These are phyloP conservation scores for Botia kubotai DNA, from an alignment of 2,797 vertebrate species.

Conservation along the genomic window DNA sequence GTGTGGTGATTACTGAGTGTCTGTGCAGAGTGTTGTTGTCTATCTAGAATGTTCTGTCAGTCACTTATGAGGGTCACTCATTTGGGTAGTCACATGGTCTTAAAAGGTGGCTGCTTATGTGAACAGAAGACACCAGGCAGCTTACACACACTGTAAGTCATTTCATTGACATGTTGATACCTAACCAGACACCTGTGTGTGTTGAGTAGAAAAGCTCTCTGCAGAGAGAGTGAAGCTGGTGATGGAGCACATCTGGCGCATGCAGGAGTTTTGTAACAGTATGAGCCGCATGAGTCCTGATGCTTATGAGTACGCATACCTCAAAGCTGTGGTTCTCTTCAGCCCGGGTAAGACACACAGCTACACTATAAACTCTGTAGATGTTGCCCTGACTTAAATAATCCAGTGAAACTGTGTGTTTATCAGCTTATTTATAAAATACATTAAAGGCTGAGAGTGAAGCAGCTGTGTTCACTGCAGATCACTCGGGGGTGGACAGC, in stretches of 20 bases:
- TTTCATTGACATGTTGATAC: neutral
- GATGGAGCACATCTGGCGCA: conserved; percentile 98
- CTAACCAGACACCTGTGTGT: neutral
- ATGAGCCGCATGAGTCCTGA: conserved; percentile 93
- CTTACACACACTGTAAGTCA: neutral
- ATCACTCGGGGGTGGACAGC: conserved; percentile 95
- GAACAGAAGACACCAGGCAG: no score
- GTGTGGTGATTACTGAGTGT: no score
- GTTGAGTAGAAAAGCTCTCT: conserved; percentile 87
- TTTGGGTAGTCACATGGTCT: no score
- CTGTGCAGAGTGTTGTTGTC: no score
- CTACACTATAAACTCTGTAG: no score
- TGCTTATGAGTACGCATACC: conserved; percentile 95
- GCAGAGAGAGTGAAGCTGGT: conserved; percentile 91
- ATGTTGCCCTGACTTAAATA: no score
- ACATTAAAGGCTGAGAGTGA: no score
- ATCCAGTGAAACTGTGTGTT: no score
- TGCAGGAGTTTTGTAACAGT: conserved; percentile 99
- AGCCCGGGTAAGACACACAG: conserved; percentile 86
- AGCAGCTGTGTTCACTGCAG: conserved; percentile 69
- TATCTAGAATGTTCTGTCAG: no score
- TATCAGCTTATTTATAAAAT: neutral
- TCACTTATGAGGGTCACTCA: no score
- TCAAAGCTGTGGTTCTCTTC: conserved; percentile 98
- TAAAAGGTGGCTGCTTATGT: no score